Percentiles rank a stretch among this genome's conserved stretches.
Evolutionary conservation across 1,140 invertebrate species (phyloP).

Genomic region (Maniola jurtina): DNA sequence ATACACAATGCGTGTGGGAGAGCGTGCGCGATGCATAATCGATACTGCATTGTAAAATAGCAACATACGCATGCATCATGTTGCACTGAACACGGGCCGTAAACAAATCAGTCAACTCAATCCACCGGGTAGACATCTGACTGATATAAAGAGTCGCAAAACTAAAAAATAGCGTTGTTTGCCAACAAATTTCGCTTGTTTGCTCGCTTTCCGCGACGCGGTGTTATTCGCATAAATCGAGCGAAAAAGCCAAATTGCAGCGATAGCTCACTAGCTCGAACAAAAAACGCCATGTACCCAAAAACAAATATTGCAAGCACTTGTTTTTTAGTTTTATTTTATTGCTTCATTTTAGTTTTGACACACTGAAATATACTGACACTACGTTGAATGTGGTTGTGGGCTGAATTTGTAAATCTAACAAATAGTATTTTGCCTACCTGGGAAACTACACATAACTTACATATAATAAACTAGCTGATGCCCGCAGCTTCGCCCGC

Average conservation of each 20-base stretch:
- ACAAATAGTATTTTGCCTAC: neutral
- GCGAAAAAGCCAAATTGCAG: constrained; percentile 72
- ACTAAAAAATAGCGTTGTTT: constrained; percentile 66
- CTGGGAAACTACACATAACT: too few species aligned
- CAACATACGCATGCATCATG: constrained; percentile 40
- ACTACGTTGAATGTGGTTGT: neutral
- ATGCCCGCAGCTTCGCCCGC: too few species aligned
- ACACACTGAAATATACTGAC: constrained; percentile 26
- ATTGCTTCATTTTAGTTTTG: constrained; percentile 54
- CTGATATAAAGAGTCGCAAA: constrained; percentile 66
- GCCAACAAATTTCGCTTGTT: constrained; percentile 70
- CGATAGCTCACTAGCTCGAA: constrained; percentile 64
- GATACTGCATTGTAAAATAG: constrained; percentile 37
- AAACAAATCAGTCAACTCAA: constrained; percentile 57
- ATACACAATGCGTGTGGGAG: constrained; percentile 15
- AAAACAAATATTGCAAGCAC: constrained; percentile 66
- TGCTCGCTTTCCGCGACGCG: constrained; percentile 61
- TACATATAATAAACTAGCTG: too few species aligned
- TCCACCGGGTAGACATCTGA: constrained; percentile 62
- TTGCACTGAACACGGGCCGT: constrained; percentile 38
- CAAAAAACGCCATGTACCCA: constrained; percentile 67
- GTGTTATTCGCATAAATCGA: constrained; percentile 73
- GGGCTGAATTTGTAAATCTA: neutral
- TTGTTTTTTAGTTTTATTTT: constrained; percentile 57
- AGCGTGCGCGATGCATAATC: constrained; percentile 27